These are phyloP conservation scores for Panulirus ornatus DNA, from an alignment of 1,140 invertebrate species.

Conservation along the genomic window DNA sequence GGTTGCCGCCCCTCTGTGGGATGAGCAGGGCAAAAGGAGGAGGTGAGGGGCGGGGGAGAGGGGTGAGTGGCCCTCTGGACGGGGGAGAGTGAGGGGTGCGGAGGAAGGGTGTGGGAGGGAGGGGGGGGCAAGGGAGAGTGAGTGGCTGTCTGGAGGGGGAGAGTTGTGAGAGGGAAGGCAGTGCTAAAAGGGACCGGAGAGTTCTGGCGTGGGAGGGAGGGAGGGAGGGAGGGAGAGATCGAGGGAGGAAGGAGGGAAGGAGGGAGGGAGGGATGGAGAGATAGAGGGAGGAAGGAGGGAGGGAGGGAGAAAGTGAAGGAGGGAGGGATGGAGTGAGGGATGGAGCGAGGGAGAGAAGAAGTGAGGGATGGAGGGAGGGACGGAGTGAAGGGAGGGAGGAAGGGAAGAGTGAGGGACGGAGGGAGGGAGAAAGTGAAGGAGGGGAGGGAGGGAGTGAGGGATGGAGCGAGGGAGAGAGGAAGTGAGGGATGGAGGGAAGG, in stretches of 20 bases:
- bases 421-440: no score
- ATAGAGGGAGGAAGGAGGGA: background rate
- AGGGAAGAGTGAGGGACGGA: no score
- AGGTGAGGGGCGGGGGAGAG: background rate
- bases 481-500: background rate
- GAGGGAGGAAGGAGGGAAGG: background rate
- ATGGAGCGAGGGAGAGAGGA: no score
- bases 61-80: background rate
- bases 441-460: no score
- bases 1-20: no score
- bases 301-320: background rate
- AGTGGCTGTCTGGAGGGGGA: background rate
- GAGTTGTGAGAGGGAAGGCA: background rate
- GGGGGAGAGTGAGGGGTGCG: background rate
- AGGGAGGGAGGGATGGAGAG: background rate
- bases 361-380: background rate
- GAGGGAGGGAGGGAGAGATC: background rate
- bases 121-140: background rate
- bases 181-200: background rate
- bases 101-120: background rate
- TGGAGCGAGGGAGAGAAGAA: background rate
- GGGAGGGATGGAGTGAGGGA: background rate
- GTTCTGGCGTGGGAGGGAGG: background rate
- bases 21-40: background rate
- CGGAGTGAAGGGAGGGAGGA: background rate